Percentiles rank a stretch among this genome's conserved stretches.
phyloP scores from a whole-genome alignment of 1,140 invertebrate genomes.

The Manduca sexta region DNA sequence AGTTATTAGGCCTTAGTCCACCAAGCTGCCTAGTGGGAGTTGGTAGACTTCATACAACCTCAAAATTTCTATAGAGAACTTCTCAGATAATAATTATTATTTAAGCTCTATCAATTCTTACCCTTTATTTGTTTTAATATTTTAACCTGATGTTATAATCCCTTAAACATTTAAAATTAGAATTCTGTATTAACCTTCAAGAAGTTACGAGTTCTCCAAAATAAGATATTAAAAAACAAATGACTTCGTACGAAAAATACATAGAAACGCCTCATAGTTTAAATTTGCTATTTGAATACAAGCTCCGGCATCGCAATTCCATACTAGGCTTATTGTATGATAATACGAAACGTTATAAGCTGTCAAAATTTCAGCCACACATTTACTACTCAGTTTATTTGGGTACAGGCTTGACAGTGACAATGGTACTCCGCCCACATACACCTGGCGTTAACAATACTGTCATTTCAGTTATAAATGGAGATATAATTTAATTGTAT shows the following conservation, averaged over 20 bases:
- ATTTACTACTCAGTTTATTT: slow-evolving; percentile 31
- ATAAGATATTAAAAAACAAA: background rate
- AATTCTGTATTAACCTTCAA: too few species aligned
- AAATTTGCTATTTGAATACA: background rate
- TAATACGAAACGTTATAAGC: slow-evolving; percentile 43
- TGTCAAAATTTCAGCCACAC: slow-evolving; percentile 34
- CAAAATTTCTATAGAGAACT: too few species aligned
- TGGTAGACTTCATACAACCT: too few species aligned
- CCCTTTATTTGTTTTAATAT: too few species aligned
- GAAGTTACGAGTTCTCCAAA: too few species aligned
- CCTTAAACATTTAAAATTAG: too few species aligned
- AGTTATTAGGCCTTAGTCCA: too few species aligned
- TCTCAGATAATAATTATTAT: too few species aligned
- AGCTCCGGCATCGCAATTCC: background rate
- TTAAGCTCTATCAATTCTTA: too few species aligned
- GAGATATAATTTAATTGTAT: background rate
- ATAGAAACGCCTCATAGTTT: background rate
- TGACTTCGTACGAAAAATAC: background rate
- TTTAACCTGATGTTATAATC: too few species aligned
- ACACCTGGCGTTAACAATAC: slow-evolving; percentile 5
- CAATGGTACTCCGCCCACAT: slow-evolving; percentile 28
- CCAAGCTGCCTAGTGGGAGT: too few species aligned
- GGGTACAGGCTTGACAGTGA: slow-evolving; percentile 23
- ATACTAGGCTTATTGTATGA: slow-evolving; percentile 46
- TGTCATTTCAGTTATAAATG: slow-evolving; percentile 6